These are phyloP conservation scores for Euclidia mi DNA, from an alignment of 2,888 invertebrate genomes.

Conservation along the genomic window DNA sequence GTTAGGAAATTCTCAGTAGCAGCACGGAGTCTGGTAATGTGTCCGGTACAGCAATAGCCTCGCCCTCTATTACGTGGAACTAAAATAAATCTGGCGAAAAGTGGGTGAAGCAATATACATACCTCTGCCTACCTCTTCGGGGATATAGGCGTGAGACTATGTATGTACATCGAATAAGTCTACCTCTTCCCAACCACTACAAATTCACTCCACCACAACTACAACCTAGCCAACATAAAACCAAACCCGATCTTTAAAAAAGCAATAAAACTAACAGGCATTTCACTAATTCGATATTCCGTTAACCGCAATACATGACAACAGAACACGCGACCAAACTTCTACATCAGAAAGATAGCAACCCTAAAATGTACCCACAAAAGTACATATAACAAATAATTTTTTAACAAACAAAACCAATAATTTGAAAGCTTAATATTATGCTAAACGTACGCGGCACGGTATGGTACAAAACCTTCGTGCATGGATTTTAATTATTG, in stretches of 20 bases:
- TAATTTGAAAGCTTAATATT: constrained; percentile 81
- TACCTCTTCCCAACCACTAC: too few species aligned
- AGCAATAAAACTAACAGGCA: constrained; percentile 21
- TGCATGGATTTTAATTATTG: constrained; percentile 90
- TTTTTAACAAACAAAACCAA: constrained; percentile 68
- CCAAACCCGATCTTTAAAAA: constrained; percentile 16
- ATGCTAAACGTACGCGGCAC: constrained; percentile 84
- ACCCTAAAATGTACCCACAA: constrained; percentile 48
- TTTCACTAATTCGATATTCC: constrained; percentile 31
- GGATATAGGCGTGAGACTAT: too few species aligned
- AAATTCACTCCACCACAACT: background rate
- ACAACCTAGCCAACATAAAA: constrained; percentile 14
- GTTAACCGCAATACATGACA: constrained; percentile 43
- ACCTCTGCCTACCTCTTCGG: too few species aligned
- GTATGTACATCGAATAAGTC: too few species aligned
- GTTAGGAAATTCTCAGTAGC: too few species aligned
- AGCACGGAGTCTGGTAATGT: too few species aligned
- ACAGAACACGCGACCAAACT: constrained; percentile 48
- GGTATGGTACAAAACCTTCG: constrained; percentile 85
- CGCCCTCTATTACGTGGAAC: too few species aligned
- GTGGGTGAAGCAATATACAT: too few species aligned
- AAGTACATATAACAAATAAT: constrained; percentile 59
- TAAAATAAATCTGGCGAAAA: too few species aligned
- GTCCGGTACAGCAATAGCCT: too few species aligned
- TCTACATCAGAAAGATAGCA: constrained; percentile 34